Evolutionary conservation across 1,140 invertebrate species (phyloP).

Genomic region (Chrysoperla carnea): DNA sequence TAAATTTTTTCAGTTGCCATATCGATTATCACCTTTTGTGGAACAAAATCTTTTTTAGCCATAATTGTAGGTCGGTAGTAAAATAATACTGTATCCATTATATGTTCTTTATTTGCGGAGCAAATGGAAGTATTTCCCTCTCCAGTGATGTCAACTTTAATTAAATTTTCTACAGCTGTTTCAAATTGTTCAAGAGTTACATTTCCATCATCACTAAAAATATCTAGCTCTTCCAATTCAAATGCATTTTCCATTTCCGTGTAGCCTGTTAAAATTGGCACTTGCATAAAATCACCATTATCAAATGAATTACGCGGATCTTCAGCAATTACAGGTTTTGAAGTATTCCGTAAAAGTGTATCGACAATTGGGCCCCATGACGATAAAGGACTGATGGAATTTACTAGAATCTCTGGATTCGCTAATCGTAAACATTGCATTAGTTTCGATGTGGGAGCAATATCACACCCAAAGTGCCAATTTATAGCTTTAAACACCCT

Average conservation of each 20-base stretch:
- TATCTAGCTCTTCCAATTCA: slow-evolving; percentile 28
- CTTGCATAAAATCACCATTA: slow-evolving; percentile 34
- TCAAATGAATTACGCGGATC: slow-evolving; percentile 40
- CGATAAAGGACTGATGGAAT: slow-evolving; percentile 37
- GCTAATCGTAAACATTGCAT: slow-evolving; percentile 47
- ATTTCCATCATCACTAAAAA: slow-evolving; percentile 30
- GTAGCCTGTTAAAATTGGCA: slow-evolving; percentile 52
- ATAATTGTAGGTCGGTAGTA: slow-evolving; percentile 42
- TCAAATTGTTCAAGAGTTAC: slow-evolving; percentile 23
- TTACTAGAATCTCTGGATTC: slow-evolving; percentile 33
- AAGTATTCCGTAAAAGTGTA: slow-evolving; percentile 42
- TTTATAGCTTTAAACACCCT: slow-evolving; percentile 26
- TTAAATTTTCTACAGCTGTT: slow-evolving; percentile 11
- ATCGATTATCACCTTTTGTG: slow-evolving; percentile 40
- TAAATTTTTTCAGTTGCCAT: slow-evolving; percentile 57
- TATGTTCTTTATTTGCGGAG: slow-evolving; percentile 42
- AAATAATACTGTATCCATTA: slow-evolving; percentile 54
- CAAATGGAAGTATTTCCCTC: slow-evolving; percentile 39
- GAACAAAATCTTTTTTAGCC: slow-evolving; percentile 33
- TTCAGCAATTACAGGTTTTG: slow-evolving; percentile 42
- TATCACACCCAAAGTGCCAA: slow-evolving; percentile 42
- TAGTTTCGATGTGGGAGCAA: slow-evolving; percentile 38
- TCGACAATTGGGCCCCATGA: slow-evolving; percentile 63
- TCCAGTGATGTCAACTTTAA: slow-evolving; percentile 34
- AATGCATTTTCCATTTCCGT: slow-evolving; percentile 63